These are phyloP conservation scores for Rhombomys opimus DNA, from an alignment of 2,113 vertebrate genomes.

Conservation along the genomic window DNA sequence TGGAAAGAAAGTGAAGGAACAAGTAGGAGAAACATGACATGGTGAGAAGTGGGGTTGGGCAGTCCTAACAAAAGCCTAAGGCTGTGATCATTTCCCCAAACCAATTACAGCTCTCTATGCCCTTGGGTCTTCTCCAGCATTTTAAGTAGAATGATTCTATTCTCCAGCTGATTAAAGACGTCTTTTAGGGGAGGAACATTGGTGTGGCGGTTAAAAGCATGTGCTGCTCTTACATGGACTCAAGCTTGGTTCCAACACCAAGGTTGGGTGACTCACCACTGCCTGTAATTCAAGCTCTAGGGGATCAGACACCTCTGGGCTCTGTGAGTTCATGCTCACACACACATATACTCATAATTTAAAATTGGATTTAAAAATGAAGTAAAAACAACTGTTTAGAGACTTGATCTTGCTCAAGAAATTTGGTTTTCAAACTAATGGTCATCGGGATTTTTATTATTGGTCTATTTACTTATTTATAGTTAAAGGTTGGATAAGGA, in stretches of 20 bases:
- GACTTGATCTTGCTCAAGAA: not conserved
- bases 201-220: not conserved
- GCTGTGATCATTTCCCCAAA: not conserved
- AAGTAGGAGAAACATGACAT: not conserved
- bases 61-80: not conserved
- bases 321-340: not conserved
- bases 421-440: not conserved
- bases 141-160: not conserved
- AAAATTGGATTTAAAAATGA: not conserved
- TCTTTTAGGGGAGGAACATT: not conserved
- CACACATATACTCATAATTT: not conserved
- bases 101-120: not conserved
- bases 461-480: not conserved
- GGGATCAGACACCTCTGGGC: not conserved
- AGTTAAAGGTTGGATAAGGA: not conserved
- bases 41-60: not conserved
- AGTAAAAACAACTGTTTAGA: too few species aligned
- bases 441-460: not conserved
- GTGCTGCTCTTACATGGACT: not conserved
- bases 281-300: not conserved
- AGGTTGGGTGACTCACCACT: not conserved
- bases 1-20: not conserved
- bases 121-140: not conserved
- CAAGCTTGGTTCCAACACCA: not conserved
- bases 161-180: not conserved